A percentile compares a stretch with the other conserved stretches of the same genome.
phyloP scores from a whole-genome alignment of 2,797 vertebrate genomes.

The Galaxias olidus region DNA sequence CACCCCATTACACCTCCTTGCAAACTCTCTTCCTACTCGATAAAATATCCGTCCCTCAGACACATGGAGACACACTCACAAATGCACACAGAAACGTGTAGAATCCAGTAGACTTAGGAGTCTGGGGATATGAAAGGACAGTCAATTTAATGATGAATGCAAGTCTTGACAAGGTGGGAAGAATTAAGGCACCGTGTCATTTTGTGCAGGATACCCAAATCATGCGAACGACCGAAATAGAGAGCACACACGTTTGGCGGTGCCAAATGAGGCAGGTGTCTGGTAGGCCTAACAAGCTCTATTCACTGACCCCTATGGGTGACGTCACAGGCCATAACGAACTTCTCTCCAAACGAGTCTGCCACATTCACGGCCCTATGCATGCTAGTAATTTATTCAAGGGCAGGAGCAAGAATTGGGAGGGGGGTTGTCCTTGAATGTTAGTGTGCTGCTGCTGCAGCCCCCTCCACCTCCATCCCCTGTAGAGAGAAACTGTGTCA shows the following conservation, averaged over 20 bases:
- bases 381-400: conserved; percentile 75
- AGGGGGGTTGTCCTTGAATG: conserved; percentile 66
- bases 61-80: conserved; percentile 13
- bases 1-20: conserved; percentile 33
- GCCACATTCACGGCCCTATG: conserved; percentile 65
- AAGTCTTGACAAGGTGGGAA: conserved; percentile 23
- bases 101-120: not conserved
- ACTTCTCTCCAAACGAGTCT: conserved; percentile 62
- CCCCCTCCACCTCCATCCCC: conserved; percentile 59
- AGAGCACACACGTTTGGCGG: conserved; percentile 39
- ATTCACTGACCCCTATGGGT: conserved; percentile 65
- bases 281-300: conserved; percentile 61
- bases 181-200: conserved; percentile 27
- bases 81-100: not conserved
- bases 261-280: conserved; percentile 73
- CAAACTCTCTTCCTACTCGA: not conserved
- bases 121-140: conserved; percentile 15
- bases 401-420: conserved; percentile 53
- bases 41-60: conserved; percentile 18
- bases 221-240: conserved; percentile 42
- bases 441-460: conserved; percentile 53
- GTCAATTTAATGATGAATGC: conserved; percentile 21
- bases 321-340: conserved; percentile 70
- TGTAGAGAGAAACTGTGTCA: conserved; percentile 83
- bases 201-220: conserved; percentile 42